Evolutionary conservation across 2,888 invertebrate species (phyloP), one percentile per base, ranked within the genome.

Genomic region (Tinea semifulvella): DNA sequence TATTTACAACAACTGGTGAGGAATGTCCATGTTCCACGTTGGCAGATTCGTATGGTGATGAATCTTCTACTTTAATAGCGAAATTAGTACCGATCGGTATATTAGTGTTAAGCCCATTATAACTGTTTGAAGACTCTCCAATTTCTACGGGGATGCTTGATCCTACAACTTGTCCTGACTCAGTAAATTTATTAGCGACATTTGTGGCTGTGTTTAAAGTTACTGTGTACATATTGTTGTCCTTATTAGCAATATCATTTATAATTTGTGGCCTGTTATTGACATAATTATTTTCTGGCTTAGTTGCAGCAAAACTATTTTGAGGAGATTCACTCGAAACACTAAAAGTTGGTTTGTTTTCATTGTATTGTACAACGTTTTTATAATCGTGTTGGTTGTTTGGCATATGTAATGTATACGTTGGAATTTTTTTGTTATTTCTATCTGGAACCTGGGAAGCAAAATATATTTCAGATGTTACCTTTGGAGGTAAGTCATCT

Each of bases 21-120:
- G 62, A 65, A 47, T 49, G 54, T 47, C 63, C 61, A 1, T 57
- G 65, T 48, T 74, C 67, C 44, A 65, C 52, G 48, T 65, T 64
- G 39, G 64, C 68, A 8, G 56, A 63, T 50, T 73, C 69, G 46
- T 63, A 58, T 40, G 65, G 61, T 18, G 61, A 54, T n/a, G 62
- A 56, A 54, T 73, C 80, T 61, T 81, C 75, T 2, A 82, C 81
- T 56, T 62, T 65, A 13, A 82, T 80, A 26, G 82, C 82, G 54
- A 82, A 71, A 49, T 82, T 82, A 1, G 81, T 81, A 39, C 77
- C 74, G 46, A 82, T 79, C 7, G 82, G 80, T 52, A 82, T 81
- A 51, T 79, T 67, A 19, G 81, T 61, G 49, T 82, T 79, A 19
- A 74, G 54, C 50, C 64, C 63, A 1, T 58, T 64, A 49, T 19